A percentile compares a stretch with the other conserved stretches of the same genome.
phyloP scores from a whole-genome alignment of 2,797 vertebrate species.

The Pelobates cultripes region DNA sequence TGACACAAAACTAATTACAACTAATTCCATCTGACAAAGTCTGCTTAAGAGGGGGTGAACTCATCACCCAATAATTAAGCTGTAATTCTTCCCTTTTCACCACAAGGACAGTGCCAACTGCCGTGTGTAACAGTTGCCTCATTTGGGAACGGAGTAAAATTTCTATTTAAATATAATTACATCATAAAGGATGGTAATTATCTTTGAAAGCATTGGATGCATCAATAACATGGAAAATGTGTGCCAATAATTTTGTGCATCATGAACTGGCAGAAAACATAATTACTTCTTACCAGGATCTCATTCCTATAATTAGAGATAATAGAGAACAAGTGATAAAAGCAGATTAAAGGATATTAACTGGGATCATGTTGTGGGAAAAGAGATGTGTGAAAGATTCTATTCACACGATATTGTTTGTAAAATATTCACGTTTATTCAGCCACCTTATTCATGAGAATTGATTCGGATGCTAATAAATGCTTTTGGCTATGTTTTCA shows the following conservation, averaged over 20 bases:
- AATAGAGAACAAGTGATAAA: constrained; percentile 55
- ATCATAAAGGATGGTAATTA: constrained; percentile 76
- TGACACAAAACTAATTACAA: constrained; percentile 67
- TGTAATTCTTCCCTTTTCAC: constrained; percentile 69
- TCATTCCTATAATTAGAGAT: constrained; percentile 70
- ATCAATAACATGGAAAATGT: constrained; percentile 67
- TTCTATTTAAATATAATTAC: constrained; percentile 76
- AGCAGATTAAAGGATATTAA: constrained; percentile 43
- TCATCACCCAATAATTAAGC: constrained; percentile 72
- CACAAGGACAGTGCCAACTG: constrained; percentile 65
- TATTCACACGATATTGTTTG: not conserved
- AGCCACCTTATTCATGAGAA: not conserved
- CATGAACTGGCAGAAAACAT: constrained; percentile 70
- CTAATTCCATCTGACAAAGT: constrained; percentile 63
- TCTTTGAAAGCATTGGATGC: constrained; percentile 64
- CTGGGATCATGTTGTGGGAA: constrained; percentile 43
- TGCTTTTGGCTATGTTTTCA: not conserved
- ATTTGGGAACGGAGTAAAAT: constrained; percentile 71
- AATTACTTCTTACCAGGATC: constrained; percentile 69
- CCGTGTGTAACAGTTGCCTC: constrained; percentile 67
- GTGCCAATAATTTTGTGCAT: constrained; percentile 72
- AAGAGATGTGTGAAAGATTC: not conserved
- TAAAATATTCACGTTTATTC: constrained; percentile 33
- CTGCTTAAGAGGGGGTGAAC: constrained; percentile 55
- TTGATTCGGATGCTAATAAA: not conserved